Percentiles rank a stretch among this genome's conserved stretches.
Conservation (phyloP, 2,797 vertebrate species). For the Coregonus ussuriensis region DNA sequence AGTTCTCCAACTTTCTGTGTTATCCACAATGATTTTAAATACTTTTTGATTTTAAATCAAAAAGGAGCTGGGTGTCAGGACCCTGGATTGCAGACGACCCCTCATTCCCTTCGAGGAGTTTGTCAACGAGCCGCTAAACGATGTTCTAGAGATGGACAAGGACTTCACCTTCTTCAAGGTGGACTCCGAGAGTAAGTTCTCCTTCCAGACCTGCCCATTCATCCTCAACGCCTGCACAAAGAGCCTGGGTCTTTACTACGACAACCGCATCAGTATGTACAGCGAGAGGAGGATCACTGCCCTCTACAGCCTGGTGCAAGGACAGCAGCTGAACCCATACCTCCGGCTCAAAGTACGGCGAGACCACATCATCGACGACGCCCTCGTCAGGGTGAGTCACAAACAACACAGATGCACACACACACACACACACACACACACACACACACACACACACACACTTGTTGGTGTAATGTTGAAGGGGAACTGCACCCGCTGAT, state of each 20-base stretch:
- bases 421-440: not conserved
- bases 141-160: conserved; percentile 99
- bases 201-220: conserved; percentile 98
- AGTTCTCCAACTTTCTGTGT: not conserved
- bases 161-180: conserved; percentile 99
- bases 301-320: conserved; percentile 98
- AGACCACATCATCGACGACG: conserved; percentile 98
- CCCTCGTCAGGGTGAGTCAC: conserved; percentile 92
- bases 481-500: too few species aligned
- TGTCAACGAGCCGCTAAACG: conserved; percentile 95
- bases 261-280: conserved; percentile 99
- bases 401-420: not conserved
- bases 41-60: not conserved
- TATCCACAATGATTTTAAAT: not conserved
- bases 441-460: not conserved
- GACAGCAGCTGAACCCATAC: conserved; percentile 93
- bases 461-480: not conserved
- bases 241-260: conserved; percentile 96
- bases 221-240: conserved; percentile 95
- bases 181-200: conserved; percentile 97
- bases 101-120: conserved; percentile 96
- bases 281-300: conserved; percentile 96
- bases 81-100: conserved; percentile 88
- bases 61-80: conserved; percentile 86
- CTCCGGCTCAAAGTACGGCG: conserved; percentile 94